Percentiles rank a stretch among this genome's conserved stretches.
phyloP scores from a whole-genome alignment of 2,888 invertebrate genomes.

The Muscina levida region DNA sequence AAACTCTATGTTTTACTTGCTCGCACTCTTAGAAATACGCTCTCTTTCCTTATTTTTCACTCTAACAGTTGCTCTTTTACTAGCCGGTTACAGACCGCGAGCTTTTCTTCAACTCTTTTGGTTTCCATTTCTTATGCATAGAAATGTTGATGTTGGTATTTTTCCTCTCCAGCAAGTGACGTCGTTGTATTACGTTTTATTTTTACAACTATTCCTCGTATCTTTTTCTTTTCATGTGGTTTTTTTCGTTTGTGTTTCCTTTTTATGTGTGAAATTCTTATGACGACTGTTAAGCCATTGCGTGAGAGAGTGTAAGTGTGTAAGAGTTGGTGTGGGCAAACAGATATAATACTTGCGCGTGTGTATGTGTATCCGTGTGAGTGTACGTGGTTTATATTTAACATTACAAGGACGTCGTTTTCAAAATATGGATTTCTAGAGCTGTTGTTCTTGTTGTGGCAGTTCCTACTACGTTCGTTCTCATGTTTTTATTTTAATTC shows the following conservation, averaged over 20 bases:
- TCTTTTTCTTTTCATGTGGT: no score
- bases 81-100: slow-evolving; percentile 3
- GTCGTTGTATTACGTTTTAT: not conserved
- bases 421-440: slow-evolving; percentile 41
- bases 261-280: not conserved
- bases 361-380: not conserved
- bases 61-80: not conserved
- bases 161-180: no score
- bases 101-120: not conserved
- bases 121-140: not conserved
- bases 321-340: no score
- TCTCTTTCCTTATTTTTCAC: not conserved
- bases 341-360: not conserved
- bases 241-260: no score
- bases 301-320: not conserved
- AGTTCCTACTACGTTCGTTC: not conserved
- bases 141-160: no score
- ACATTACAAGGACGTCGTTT: slow-evolving; percentile 44
- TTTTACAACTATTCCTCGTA: not conserved
- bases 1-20: not conserved
- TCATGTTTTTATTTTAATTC: slow-evolving; percentile 17
- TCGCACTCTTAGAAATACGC: not conserved
- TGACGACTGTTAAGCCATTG: not conserved
- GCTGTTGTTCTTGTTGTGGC: slow-evolving; percentile 13
- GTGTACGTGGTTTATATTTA: slow-evolving; percentile 21